Evolutionary conservation across 1,140 invertebrate species (phyloP).

Genomic region (Lasioglossum baleicum): DNA sequence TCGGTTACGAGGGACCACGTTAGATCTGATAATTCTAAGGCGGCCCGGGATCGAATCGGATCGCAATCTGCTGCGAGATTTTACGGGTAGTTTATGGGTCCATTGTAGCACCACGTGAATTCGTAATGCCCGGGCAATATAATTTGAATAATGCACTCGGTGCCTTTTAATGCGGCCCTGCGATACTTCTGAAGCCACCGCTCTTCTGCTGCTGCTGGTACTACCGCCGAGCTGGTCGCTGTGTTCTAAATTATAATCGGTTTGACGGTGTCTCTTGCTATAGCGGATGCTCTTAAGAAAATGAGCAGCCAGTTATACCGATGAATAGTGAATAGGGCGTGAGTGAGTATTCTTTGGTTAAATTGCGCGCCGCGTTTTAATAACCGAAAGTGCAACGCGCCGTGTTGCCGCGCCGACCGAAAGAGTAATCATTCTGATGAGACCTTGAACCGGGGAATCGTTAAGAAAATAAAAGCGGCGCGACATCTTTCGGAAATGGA

Average conservation of each 20-base stretch:
- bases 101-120: neutral
- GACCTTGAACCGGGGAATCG: neutral
- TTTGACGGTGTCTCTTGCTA: neutral
- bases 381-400: neutral
- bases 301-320: constrained; percentile 16
- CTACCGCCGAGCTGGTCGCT: neutral
- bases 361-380: neutral
- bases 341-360: neutral
- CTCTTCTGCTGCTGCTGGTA: neutral
- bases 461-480: neutral
- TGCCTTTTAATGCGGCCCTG: neutral
- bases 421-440: neutral
- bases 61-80: constrained; percentile 18
- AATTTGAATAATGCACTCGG: constrained; percentile 12
- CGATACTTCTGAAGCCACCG: neutral
- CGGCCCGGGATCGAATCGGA: constrained; percentile 1
- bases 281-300: constrained; percentile 21
- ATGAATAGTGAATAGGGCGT: constrained; percentile 6
- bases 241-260: constrained; percentile 12
- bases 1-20: neutral
- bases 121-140: constrained; percentile 18
- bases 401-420: too few species aligned
- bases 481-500: neutral
- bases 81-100: constrained; percentile 3
- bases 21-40: constrained; percentile 15